A percentile compares a stretch with the other conserved stretches of the same genome.
phyloP scores from a whole-genome alignment of 2,113 vertebrate genomes.

The Heloderma charlesbogerti region DNA sequence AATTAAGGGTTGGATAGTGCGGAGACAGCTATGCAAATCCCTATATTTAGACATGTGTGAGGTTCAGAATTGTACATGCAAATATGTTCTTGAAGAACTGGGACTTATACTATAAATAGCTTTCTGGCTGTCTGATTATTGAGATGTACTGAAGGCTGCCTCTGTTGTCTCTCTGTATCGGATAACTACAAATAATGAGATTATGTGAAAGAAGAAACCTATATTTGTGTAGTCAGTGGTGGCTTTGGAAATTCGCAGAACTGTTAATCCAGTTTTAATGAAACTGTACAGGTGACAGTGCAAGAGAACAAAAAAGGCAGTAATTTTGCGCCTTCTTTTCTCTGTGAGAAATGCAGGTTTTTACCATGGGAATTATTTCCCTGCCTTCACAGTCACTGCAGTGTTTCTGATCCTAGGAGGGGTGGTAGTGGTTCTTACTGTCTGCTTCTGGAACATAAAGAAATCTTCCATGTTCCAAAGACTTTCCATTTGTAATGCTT shows the following conservation, averaged over 20 bases:
- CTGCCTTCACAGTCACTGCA: background rate
- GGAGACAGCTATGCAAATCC: background rate
- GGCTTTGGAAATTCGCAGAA: background rate
- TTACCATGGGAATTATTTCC: background rate
- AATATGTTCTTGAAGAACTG: background rate
- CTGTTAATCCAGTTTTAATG: background rate
- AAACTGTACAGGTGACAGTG: rapidly evolving
- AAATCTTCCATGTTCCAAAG: background rate
- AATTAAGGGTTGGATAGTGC: background rate
- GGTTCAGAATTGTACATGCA: background rate
- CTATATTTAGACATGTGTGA: background rate
- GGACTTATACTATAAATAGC: background rate
- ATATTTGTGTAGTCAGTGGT: rapidly evolving
- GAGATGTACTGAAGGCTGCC: background rate
- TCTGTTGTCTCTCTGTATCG: rapidly evolving
- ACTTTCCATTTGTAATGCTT: background rate
- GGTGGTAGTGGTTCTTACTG: background rate
- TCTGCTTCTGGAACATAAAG: background rate
- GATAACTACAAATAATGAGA: rapidly evolving
- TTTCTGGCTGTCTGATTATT: background rate
- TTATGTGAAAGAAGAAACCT: rapidly evolving
- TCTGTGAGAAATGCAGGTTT: background rate
- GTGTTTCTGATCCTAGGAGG: background rate
- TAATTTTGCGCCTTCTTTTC: background rate
- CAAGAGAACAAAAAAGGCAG: background rate